Percentiles rank a stretch among this genome's conserved stretches.
phyloP scores from a whole-genome alignment of 2,113 vertebrate species.

The Grammomys dolichurus region DNA sequence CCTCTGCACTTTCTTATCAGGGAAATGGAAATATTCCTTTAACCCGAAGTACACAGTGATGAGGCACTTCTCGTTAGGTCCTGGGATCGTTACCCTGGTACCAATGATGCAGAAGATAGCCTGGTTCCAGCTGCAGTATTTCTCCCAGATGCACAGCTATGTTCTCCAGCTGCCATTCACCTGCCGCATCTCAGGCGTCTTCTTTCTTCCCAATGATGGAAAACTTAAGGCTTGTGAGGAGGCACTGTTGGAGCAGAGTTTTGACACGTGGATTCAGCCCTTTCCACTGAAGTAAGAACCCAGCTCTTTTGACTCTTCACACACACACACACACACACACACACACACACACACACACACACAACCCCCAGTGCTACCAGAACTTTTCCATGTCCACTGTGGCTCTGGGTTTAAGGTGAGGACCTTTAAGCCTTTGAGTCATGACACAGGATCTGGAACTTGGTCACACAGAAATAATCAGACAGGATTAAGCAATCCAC shows the following conservation, averaged over 20 bases:
- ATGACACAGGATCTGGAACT: background rate
- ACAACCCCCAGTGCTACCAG: fast-evolving
- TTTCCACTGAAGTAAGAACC: background rate
- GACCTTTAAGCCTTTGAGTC: background rate
- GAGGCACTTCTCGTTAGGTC: fast-evolving
- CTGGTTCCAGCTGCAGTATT: background rate
- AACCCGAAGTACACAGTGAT: background rate
- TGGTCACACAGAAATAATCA: background rate
- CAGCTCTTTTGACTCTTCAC: background rate
- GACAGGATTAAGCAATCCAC: background rate
- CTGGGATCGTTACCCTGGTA: background rate
- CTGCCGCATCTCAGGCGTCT: background rate
- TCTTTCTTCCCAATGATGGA: background rate
- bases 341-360: no score
- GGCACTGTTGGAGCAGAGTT: background rate
- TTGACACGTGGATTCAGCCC: background rate
- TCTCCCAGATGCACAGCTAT: background rate
- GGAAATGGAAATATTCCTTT: background rate
- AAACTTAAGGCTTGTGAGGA: background rate
- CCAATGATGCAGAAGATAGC: background rate
- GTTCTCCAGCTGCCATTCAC: background rate
- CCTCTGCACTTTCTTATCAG: background rate
- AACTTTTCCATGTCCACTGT: no score
- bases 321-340: no score
- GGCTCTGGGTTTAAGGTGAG: background rate